Evolutionary conservation across 2,888 invertebrate genomes (phyloP).

Genomic region (Gerris lacustris): DNA sequence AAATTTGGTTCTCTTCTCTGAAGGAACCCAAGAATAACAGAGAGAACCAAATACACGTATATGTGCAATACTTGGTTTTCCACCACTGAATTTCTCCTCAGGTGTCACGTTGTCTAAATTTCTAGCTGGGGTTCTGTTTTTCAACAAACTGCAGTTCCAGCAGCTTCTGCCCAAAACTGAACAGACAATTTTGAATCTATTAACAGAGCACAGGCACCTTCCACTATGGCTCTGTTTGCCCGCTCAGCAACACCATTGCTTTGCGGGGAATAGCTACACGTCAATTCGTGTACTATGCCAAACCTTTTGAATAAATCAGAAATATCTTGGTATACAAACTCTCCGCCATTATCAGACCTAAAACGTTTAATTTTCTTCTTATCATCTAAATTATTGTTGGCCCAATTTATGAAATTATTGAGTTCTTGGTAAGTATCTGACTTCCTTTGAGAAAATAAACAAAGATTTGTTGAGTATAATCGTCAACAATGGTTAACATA

Average conservation of each 20-base stretch:
- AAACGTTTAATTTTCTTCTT: not conserved
- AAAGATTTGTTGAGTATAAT: not conserved
- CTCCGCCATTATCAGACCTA: not conserved
- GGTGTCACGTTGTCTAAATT: no score
- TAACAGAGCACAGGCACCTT: not conserved
- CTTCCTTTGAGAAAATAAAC: not conserved
- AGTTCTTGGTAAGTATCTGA: not conserved
- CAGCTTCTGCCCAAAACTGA: no score
- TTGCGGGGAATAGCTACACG: no score
- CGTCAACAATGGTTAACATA: not conserved
- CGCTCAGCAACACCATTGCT: slow-evolving; percentile 1
- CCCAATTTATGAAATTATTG: not conserved
- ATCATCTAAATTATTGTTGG: not conserved
- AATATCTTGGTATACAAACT: not conserved
- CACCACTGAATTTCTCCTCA: no score
- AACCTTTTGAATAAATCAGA: not conserved
- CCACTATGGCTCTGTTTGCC: not conserved
- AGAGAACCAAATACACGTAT: no score
- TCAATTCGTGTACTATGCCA: not conserved
- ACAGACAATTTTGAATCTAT: not conserved
- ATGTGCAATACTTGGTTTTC: no score
- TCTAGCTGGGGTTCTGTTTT: no score
- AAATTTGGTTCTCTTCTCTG: no score
- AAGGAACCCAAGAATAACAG: no score
- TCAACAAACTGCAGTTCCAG: no score